These are phyloP conservation scores for Drosophila kokeensis DNA, from an alignment of 2,888 invertebrate species.

Conservation along the genomic window DNA sequence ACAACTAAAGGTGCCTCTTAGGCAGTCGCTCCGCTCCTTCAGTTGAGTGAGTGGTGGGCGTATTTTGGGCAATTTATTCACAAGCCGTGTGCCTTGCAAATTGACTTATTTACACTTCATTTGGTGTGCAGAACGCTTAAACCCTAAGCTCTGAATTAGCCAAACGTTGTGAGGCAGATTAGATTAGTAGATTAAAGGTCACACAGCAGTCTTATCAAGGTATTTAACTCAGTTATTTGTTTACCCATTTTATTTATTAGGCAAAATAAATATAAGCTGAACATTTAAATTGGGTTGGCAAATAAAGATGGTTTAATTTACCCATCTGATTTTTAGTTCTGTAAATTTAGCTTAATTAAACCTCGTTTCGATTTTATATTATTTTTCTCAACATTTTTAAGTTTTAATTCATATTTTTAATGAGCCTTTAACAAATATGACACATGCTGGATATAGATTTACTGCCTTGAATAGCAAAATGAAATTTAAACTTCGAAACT, in stretches of 20 bases:
- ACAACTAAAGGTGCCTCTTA: slow-evolving; percentile 13
- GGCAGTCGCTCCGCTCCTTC: slow-evolving; percentile 5
- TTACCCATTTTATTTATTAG: background rate
- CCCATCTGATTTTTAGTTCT: background rate
- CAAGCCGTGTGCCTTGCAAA: slow-evolving; percentile 41
- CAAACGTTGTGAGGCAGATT: background rate
- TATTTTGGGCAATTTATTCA: slow-evolving; percentile 40
- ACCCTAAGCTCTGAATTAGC: slow-evolving; percentile 10
- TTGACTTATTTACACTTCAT: slow-evolving; percentile 60
- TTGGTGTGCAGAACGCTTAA: slow-evolving; percentile 39
- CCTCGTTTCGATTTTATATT: background rate
- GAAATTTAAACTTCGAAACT: background rate
- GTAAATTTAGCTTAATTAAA: background rate
- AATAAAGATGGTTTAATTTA: background rate
- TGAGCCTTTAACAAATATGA: background rate
- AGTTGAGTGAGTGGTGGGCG: slow-evolving; percentile 12
- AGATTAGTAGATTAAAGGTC: slow-evolving; percentile 14
- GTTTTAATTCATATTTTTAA: background rate
- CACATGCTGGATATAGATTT: background rate
- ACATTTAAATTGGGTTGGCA: background rate
- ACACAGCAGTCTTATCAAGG: background rate
- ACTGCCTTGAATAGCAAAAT: background rate
- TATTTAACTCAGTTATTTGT: background rate
- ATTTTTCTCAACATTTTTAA: background rate
- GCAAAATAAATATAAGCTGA: background rate